Evolutionary conservation across 2,888 invertebrate genomes (phyloP).

Genomic region (Fissipunctia ypsillon): DNA sequence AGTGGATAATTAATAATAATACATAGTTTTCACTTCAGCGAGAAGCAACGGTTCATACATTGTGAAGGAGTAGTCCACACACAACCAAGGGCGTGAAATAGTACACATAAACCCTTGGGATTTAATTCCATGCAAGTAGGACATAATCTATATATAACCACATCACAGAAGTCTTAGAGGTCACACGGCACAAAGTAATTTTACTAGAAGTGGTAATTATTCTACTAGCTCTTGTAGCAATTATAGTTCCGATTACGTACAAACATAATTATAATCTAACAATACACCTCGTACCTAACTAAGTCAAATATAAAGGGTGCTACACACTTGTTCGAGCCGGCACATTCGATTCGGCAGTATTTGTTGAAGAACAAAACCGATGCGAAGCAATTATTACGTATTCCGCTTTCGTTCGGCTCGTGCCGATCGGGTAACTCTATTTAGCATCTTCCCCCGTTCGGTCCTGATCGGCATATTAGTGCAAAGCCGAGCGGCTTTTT

Average conservation of each 20-base stretch:
- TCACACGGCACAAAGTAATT: constrained; percentile 38
- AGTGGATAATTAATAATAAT: neutral
- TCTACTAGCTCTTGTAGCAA: constrained; percentile 15
- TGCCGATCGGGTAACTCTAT: neutral
- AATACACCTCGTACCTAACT: neutral
- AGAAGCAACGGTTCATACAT: neutral
- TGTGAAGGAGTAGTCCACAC: neutral
- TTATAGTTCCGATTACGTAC: constrained; percentile 21
- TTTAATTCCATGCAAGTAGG: neutral
- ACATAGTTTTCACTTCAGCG: neutral
- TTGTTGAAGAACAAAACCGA: neutral
- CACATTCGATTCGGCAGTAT: neutral
- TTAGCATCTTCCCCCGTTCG: no score
- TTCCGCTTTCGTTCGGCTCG: neutral
- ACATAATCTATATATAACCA: neutral
- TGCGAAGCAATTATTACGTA: neutral
- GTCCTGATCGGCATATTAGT: no score
- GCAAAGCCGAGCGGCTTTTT: no score
- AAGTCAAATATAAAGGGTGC: neutral
- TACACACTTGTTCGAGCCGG: no score
- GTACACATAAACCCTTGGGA: neutral
- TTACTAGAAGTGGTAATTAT: constrained; percentile 22
- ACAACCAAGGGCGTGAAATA: neutral
- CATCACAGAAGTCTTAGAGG: neutral
- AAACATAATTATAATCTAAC: constrained; percentile 18